phyloP scores from a whole-genome alignment of 2,113 vertebrate species.

The Leucosticte australis region DNA sequence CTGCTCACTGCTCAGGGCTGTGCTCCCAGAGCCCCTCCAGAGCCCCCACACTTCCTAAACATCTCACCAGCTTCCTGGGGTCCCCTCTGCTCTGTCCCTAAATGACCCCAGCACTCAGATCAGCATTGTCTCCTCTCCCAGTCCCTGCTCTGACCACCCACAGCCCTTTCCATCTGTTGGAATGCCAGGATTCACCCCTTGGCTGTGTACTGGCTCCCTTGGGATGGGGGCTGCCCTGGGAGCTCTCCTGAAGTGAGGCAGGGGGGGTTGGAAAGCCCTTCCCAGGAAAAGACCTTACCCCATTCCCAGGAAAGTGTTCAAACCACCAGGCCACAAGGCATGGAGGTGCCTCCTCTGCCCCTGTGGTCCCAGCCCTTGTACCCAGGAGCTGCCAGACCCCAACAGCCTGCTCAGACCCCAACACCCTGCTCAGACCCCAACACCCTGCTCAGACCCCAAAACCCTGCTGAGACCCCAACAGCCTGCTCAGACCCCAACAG shows the following conservation, averaged over 20 bases:
- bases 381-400: not conserved
- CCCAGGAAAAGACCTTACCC: not conserved
- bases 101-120: not conserved
- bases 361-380: not conserved
- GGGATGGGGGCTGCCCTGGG: not conserved
- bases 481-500: not conserved
- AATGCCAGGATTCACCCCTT: not conserved
- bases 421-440: not conserved
- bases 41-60: not conserved
- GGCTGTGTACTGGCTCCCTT: not conserved
- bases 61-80: not conserved
- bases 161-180: not conserved
- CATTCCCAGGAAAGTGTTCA: not conserved
- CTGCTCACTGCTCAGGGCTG: not conserved
- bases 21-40: not conserved
- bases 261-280: not conserved
- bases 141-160: not conserved
- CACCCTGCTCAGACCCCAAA: rapidly evolving
- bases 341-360: rapidly evolving
- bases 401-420: rapidly evolving
- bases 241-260: not conserved
- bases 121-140: not conserved
- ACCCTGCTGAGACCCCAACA: rapidly evolving
- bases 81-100: not conserved
- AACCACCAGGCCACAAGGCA: not conserved